phyloP scores from a whole-genome alignment of 1,140 invertebrate genomes.

The Phthorimaea operculella region DNA sequence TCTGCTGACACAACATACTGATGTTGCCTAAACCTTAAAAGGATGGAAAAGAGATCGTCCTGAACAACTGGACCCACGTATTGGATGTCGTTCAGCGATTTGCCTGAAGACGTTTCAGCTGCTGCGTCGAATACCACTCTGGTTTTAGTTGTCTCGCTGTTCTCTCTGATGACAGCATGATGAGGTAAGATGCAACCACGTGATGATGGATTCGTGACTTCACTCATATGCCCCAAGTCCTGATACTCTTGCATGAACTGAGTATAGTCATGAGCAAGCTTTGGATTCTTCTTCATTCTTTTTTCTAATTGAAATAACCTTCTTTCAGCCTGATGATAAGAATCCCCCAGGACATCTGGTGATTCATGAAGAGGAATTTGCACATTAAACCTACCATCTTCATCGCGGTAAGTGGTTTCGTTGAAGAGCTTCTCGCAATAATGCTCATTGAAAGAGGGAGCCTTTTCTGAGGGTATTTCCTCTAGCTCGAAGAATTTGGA shows the following conservation, averaged over 20 bases:
- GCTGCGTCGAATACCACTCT: slow-evolving; percentile 53
- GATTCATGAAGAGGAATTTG: slow-evolving; percentile 20
- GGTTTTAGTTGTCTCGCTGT: slow-evolving; percentile 31
- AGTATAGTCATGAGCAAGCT: slow-evolving; percentile 27
- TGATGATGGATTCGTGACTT: slow-evolving; percentile 4
- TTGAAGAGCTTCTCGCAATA: slow-evolving; percentile 22
- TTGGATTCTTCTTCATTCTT: slow-evolving; percentile 13
- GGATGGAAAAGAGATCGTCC: slow-evolving; percentile 40
- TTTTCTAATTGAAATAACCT: slow-evolving; percentile 22
- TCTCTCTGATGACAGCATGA: slow-evolving; percentile 33
- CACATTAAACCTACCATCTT: slow-evolving; percentile 23
- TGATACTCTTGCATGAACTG: slow-evolving; percentile 48
- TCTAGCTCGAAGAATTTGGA: slow-evolving; percentile 11
- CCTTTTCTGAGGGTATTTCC: slow-evolving; percentile 3
- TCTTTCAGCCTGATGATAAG: slow-evolving; percentile 18
- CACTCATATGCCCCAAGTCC: slow-evolving; percentile 40
- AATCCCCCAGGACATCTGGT: slow-evolving; percentile 18
- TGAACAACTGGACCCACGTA: slow-evolving; percentile 46
- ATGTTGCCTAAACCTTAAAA: slow-evolving; percentile 34
- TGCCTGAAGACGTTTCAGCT: slow-evolving; percentile 26
- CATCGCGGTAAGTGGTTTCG: slow-evolving; percentile 16
- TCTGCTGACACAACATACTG: slow-evolving; percentile 29
- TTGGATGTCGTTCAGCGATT: slow-evolving; percentile 44
- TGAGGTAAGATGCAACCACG: slow-evolving; percentile 26
- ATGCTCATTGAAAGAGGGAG: neutral